A percentile compares a stretch with the other conserved stretches of the same genome.
phyloP scores from a whole-genome alignment of 2,888 invertebrate species.

The Mythimna albipuncta region DNA sequence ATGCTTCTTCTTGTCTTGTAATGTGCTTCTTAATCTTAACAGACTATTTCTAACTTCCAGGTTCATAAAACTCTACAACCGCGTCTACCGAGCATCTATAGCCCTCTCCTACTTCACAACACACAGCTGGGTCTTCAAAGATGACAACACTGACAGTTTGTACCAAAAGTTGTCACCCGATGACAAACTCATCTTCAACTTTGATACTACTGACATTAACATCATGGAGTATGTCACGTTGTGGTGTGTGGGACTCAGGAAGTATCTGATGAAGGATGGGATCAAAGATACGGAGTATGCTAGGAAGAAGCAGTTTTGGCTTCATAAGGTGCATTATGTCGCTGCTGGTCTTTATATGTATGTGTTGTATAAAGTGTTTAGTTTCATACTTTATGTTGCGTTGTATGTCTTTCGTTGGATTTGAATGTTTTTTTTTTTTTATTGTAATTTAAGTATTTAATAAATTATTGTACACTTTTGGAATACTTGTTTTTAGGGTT shows the following conservation, averaged over 20 bases:
- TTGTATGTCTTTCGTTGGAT: background rate
- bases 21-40: too few species aligned
- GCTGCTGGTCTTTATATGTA: constrained; percentile 30
- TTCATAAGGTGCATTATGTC: constrained; percentile 45
- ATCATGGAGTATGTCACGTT: constrained; percentile 54
- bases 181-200: constrained; percentile 64
- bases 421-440: background rate
- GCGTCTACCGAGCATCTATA: constrained; percentile 57
- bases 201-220: constrained; percentile 61
- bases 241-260: constrained; percentile 60
- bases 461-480: background rate
- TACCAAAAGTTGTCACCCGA: constrained; percentile 33
- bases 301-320: constrained; percentile 53
- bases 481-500: background rate
- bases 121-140: constrained; percentile 61
- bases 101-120: constrained; percentile 61
- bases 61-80: constrained; percentile 61
- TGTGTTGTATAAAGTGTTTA: constrained; percentile 37
- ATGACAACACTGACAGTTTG: constrained; percentile 53
- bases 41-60: constrained; percentile 43
- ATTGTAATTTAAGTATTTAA: background rate
- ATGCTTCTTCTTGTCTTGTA: too few species aligned
- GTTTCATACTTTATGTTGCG: background rate
- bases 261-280: constrained; percentile 63
- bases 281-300: constrained; percentile 55